Base-by-base conservation (phyloP, 37 sponge, comb jelly and placozoan genomes). In the Spongia lamella region DNA sequence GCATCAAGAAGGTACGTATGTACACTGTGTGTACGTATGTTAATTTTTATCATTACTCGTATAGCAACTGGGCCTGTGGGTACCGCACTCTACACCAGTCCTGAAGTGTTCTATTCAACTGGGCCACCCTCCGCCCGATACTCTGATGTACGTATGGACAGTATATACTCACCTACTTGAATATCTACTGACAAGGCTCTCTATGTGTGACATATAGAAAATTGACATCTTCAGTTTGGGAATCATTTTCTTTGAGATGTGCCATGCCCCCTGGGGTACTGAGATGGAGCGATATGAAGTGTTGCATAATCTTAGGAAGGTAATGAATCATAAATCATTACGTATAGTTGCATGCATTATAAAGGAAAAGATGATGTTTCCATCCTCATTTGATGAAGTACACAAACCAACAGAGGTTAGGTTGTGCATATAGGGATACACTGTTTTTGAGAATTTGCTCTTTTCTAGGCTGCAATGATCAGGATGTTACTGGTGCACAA, bases 181-280 rank as follows among this genome's bases (percentile, higher is more conserved):
- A 5, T 13, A 43, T 9, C 9, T 43, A 43, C 9, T 43, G 9
- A 14, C 16, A 51, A 51, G 57, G 21, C 24, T 56, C 57, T 26
- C 26, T 1, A 68, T 66, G 52, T 31, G 56, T 82, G 35, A 22
- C 57, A 31, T 36, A 0, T 59, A 93, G 88, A 91, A 90, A 79
- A 88, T 89, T 33, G 99, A 97, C 66, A 87, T 94, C 13, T 97
- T 94, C 78, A 97, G 99, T 76, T 56, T 97, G 64, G 99, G 99
- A 0, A 80, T 97, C 51, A 97, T 97, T 49, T 82, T 89, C 73
- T 97, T 94, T 83, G 99, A 97, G 79, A 94, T 97, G 95, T 86
- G 87, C 43, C 88, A 82, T 32, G 73, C 92, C 1, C 99, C 95
- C 0, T 35, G 11, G 13, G 30, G 66, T 19, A 90, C 90, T 9